These are phyloP conservation scores for Temnothorax curvispinosus DNA, from an alignment of 1,140 invertebrate species.

Conservation along the genomic window DNA sequence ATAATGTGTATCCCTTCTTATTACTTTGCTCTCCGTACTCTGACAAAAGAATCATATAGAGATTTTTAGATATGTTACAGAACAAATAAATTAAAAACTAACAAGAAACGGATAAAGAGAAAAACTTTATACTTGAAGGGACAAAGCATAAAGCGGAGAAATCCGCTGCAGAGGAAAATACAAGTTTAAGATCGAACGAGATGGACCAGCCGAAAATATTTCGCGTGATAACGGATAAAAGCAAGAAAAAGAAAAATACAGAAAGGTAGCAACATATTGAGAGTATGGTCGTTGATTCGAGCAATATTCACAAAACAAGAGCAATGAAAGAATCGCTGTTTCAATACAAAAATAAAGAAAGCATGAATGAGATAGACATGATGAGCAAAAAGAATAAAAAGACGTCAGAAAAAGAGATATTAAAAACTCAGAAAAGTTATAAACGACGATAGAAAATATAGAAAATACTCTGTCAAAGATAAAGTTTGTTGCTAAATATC, in stretches of 20 bases:
- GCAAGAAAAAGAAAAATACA: conserved; percentile 12
- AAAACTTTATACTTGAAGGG: not conserved
- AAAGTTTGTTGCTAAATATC: not conserved
- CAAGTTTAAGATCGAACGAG: not conserved
- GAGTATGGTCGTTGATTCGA: conserved; percentile 55
- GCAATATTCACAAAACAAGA: conserved; percentile 56
- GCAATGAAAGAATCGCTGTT: not conserved
- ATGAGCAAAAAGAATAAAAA: conserved; percentile 15
- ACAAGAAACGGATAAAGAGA: conserved; percentile 33
- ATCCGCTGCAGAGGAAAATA: conserved; percentile 1
- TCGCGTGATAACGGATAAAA: not conserved
- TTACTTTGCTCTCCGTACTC: not conserved
- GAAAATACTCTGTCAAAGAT: not conserved
- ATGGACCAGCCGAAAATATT: conserved; percentile 16
- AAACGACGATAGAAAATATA: not conserved
- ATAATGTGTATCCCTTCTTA: not conserved
- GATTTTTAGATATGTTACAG: not conserved
- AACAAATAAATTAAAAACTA: conserved; percentile 11
- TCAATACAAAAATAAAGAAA: not conserved
- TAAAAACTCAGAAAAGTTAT: conserved; percentile 13
- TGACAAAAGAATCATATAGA: not conserved
- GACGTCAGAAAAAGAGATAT: not conserved
- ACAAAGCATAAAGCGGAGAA: conserved; percentile 1
- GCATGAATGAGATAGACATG: conserved; percentile 6
- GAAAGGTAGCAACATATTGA: conserved; percentile 3